These are phyloP conservation scores for Rhynchomys soricoides DNA, from an alignment of 2,113 vertebrate genomes.

Conservation along the genomic window DNA sequence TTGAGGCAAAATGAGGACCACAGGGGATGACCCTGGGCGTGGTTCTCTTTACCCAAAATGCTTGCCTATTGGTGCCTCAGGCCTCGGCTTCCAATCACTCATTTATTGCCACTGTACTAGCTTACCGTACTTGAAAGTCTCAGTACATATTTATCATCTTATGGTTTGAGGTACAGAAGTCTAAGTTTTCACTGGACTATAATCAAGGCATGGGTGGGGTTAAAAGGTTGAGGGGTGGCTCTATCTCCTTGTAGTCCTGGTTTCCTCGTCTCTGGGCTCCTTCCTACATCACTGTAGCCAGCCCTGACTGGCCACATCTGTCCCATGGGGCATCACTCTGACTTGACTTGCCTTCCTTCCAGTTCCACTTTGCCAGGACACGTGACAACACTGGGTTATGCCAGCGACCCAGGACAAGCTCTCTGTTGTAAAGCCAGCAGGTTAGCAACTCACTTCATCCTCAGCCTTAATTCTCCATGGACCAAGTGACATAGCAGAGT, in stretches of 20 bases:
- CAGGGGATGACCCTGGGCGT: accelerated
- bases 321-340: background rate
- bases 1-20: background rate
- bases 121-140: background rate
- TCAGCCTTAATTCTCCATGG: background rate
- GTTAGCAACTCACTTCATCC: background rate
- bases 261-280: background rate
- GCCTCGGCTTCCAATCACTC: background rate
- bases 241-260: background rate
- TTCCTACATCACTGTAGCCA: background rate
- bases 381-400: background rate
- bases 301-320: background rate
- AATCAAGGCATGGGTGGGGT: background rate
- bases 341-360: background rate
- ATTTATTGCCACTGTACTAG: background rate
- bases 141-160: background rate
- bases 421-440: background rate
- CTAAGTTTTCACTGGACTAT: background rate
- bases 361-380: background rate
- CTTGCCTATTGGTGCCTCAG: background rate
- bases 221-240: background rate
- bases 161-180: background rate
- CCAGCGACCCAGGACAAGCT: background rate
- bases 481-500: background rate
- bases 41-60: background rate